Base-by-base conservation (phyloP, 2,888 invertebrate species). In the Drosophila prolongata region DNA sequence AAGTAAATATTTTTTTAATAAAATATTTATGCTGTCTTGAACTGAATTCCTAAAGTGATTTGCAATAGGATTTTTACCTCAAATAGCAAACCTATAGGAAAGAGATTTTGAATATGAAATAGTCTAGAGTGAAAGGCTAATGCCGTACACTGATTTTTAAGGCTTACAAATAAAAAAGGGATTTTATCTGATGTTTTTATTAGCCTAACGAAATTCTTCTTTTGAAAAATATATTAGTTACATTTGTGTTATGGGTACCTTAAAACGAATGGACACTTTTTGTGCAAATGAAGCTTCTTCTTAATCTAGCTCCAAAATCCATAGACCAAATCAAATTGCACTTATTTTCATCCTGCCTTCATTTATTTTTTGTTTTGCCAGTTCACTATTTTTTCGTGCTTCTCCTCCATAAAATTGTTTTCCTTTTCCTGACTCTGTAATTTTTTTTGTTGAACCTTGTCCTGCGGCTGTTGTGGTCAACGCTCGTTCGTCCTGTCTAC, bases 271-370 rank as follows among this genome's bases (percentile, higher is more conserved):
- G 34, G n/a, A 27, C 27, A 27, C 35, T 53, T 9, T 10, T 24
- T 14, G 30, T 19, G 3, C 10, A 27, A 35, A 10, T 24, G 10
- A 42, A 40, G 38, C n/a, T 13, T 34, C n/a, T 35, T 6, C 9
- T 5, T 35, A 13, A 27, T 24, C 62, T 47, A 42, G n/a, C 30
- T 50, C n/a, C 8, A 9, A 64, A 69, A 74, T 74, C 53, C 74
- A 27, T 74, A 54, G 74, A 69, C 65, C 69, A 73, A 73, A 73
- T 69, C 74, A 62, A 69, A 74, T 42, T 69, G 65, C 64, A 69
- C 57, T 66, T 70, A 69, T 61, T 73, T 62, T 43, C 46, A 16
- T 53, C 16, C 40, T 37, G 37, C 16, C 16, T 53, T 61, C 64
- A 8, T 14, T 42, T 53, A n/a, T 30, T 61, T 74, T 54, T 38